Evolutionary conservation across 2,113 vertebrate genomes (phyloP), one percentile per base, ranked within the genome.

Genomic region (Nicator chloris): DNA sequence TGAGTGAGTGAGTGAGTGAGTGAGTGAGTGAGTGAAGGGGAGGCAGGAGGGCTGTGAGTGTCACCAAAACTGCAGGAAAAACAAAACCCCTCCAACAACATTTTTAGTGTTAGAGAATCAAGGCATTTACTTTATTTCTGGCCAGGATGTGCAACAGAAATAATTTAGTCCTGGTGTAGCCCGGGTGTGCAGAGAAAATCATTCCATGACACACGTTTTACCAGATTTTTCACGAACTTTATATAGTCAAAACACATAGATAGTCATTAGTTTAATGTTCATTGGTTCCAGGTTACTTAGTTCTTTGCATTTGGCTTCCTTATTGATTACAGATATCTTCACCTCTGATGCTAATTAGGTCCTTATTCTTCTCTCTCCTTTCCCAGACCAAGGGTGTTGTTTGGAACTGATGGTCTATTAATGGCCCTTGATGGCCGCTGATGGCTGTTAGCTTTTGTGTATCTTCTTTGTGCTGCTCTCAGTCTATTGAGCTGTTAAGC

Each of bases 151-250:
- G 14, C 31, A 64, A 42, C 37, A 64, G 19, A 79, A 44, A 42
- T 23, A 0, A 53, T 51, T 53, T 42, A 24, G 51, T n/a, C 31
- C 11, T 42, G 31, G 23, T 1, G 1, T 53, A 28, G 15, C 31
- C 47, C 0, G 0, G 19, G 15, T 44, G 24, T 51, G 24, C 49
- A 53, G 39, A 64, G 31, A 53, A 79, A 53, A 44, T 30, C 19
- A 23, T 42, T 64, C 19, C 19, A 44, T 53, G 31, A 42, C 76
- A 53, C 7, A 4, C 17, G 22, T 23, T 63, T 40, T n/a, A 51
- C 19, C 4, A 24, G 14, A 42, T 63, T n/a, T 64, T 51, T 51
- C 37, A 49, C 44, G 20, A 50, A 33, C 6, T 50, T 61, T n/a
- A 51, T 40, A 28, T 18, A 18, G 31, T 18, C 47, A 53, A 79